Base-by-base conservation (phyloP, 2,113 vertebrate species). In the Catharus minimus region DNA sequence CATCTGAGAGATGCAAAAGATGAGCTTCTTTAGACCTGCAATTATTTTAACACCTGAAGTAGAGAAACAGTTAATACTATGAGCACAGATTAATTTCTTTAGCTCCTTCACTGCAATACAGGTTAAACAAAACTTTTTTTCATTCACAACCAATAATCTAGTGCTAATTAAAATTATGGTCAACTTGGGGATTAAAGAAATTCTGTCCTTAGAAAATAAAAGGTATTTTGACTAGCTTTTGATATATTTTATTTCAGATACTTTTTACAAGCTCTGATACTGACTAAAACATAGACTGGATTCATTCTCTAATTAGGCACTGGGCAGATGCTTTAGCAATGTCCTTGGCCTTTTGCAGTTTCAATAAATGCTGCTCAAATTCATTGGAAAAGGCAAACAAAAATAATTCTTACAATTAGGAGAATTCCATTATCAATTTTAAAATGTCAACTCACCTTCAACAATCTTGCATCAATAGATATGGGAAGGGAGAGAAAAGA, bases 361-460 rank as follows among this genome's bases (percentile, higher is more conserved):
- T 62, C 38, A 55, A 56, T 20, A 39, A 58, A 69, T 5, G 16
- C 23, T 47, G n/a, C 47, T 74, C 8, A 21, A 38, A 55, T 41
- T 38, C 2, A 7, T 13, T 50, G 20, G 15, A 66, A 69, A 73
- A 77, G 13, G 50, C 16, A 62, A 38, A 20, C 5, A 38, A 36
- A 43, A 44, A 14, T 4, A 36, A 55, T 52, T 24, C 26, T 4
- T 32, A 27, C 2, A 1, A n/a, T 65, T 19, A 65, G 7, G 15
- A 50, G 21, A 82, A 88, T 30, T 73, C 18, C 11, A 9, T 28
- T 50, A 69, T 52, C 13, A 55, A 28, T 39, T 60, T 38, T 27
- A 60, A 87, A 86, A 89, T 3, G 8, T 62, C 27, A 78, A 96
- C 97, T 98, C 90, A 98, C 97, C 97, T 53, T 98, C 97, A 72